phyloP scores from a whole-genome alignment of 2,113 vertebrate species.

The Mobula birostris region DNA sequence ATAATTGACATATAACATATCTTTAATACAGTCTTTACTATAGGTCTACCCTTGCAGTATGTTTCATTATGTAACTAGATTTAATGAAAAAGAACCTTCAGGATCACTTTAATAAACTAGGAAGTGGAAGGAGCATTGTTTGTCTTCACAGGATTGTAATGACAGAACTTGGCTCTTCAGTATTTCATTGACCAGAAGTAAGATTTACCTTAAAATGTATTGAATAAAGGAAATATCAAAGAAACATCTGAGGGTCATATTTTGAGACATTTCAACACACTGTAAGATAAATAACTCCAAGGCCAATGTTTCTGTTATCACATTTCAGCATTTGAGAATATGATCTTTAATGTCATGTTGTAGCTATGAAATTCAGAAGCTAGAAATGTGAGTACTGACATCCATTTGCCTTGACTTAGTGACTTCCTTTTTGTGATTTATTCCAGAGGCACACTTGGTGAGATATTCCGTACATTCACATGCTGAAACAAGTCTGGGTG shows the following conservation, averaged over 20 bases:
- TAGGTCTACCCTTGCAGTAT: background rate
- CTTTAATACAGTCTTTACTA: background rate
- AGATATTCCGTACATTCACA: background rate
- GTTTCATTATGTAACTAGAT: background rate
- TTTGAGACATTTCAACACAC: constrained; percentile 29
- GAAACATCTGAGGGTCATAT: constrained; percentile 25
- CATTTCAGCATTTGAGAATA: constrained; percentile 18
- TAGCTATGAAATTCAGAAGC: constrained; percentile 27
- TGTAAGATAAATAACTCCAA: constrained; percentile 21
- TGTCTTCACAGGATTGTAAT: background rate
- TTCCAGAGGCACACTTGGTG: background rate
- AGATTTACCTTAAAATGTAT: background rate
- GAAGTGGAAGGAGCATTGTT: too few species aligned
- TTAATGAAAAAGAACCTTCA: background rate
- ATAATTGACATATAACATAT: background rate
- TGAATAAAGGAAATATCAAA: constrained; percentile 31
- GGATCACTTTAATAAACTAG: background rate
- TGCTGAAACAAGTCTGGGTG: background rate
- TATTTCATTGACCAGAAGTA: background rate
- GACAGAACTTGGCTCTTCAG: background rate
- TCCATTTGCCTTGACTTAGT: constrained; percentile 34
- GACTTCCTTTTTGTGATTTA: constrained; percentile 27
- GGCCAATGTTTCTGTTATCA: constrained; percentile 12
- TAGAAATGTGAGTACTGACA: constrained; percentile 34
- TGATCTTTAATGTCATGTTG: background rate